phyloP scores from a whole-genome alignment of 2,888 invertebrate genomes.

The Sphinx pinastri region DNA sequence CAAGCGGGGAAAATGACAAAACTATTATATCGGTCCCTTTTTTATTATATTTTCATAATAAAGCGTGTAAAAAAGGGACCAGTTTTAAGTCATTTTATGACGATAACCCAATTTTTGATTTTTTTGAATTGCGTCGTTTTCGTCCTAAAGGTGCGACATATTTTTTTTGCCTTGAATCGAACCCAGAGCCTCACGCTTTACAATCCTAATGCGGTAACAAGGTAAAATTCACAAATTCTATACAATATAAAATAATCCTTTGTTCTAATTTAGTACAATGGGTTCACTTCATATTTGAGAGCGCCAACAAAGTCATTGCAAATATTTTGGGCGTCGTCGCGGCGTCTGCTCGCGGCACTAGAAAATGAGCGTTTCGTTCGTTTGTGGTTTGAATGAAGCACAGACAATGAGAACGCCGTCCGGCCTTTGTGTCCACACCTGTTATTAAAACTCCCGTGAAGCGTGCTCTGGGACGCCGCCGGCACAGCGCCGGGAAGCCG shows the following conservation, averaged over 20 bases:
- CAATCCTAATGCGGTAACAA: too few species aligned
- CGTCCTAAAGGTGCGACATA: too few species aligned
- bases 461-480: slow-evolving; percentile 32
- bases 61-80: too few species aligned
- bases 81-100: too few species aligned
- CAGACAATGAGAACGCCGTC: slow-evolving; percentile 47
- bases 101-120: too few species aligned
- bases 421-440: slow-evolving; percentile 61
- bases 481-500: not conserved
- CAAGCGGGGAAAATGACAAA: too few species aligned
- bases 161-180: too few species aligned
- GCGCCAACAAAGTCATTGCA: slow-evolving; percentile 44
- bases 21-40: too few species aligned
- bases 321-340: slow-evolving; percentile 46
- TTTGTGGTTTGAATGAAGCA: slow-evolving; percentile 46
- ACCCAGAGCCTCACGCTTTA: too few species aligned
- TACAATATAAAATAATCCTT: not conserved
- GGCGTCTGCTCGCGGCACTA: slow-evolving; percentile 38
- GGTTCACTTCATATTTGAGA: slow-evolving; percentile 28
- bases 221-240: too few species aligned
- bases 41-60: too few species aligned
- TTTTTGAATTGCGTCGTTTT: too few species aligned
- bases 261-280: not conserved
- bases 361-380: slow-evolving; percentile 58
- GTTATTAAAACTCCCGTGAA: slow-evolving; percentile 67